Evolutionary conservation across 92 coral and sea anemone species (phyloP).

Genomic region (Palythoa caribaeorum): DNA sequence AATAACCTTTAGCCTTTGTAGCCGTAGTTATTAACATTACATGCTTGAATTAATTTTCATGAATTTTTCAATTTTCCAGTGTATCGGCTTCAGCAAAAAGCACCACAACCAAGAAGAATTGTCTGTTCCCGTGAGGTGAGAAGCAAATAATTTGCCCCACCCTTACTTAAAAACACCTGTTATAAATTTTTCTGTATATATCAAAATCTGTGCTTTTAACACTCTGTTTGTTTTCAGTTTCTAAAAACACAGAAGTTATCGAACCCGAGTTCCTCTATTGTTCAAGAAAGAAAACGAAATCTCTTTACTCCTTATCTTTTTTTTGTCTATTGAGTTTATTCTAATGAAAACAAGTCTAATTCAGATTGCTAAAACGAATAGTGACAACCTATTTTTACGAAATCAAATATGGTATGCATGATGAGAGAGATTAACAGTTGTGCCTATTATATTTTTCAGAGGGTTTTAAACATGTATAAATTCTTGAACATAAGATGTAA

Average conservation of each 20-base stretch:
- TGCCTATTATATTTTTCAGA: too few species aligned
- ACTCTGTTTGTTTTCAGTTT: background rate
- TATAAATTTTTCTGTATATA: background rate
- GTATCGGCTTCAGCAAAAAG: slow-evolving; percentile 91
- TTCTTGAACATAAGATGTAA: too few species aligned
- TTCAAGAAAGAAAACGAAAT: background rate
- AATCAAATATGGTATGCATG: too few species aligned
- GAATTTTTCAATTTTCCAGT: slow-evolving; percentile 57
- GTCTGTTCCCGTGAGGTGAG: slow-evolving; percentile 87
- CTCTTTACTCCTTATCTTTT: background rate
- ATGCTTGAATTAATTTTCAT: background rate
- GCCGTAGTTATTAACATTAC: background rate
- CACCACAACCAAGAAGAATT: slow-evolving; percentile 88
- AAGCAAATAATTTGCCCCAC: slow-evolving; percentile 23
- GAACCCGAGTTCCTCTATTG: background rate
- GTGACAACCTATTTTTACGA: too few species aligned
- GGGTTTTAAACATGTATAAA: too few species aligned
- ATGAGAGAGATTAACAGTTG: too few species aligned
- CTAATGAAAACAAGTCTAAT: background rate
- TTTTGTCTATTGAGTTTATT: background rate
- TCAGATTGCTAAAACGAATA: background rate
- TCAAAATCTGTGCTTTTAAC: background rate
- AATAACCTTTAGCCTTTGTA: background rate
- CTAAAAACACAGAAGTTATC: background rate
- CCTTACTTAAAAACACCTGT: slow-evolving; percentile 39